phyloP scores from a whole-genome alignment of 2,888 invertebrate genomes.

The Halictus ligatus region DNA sequence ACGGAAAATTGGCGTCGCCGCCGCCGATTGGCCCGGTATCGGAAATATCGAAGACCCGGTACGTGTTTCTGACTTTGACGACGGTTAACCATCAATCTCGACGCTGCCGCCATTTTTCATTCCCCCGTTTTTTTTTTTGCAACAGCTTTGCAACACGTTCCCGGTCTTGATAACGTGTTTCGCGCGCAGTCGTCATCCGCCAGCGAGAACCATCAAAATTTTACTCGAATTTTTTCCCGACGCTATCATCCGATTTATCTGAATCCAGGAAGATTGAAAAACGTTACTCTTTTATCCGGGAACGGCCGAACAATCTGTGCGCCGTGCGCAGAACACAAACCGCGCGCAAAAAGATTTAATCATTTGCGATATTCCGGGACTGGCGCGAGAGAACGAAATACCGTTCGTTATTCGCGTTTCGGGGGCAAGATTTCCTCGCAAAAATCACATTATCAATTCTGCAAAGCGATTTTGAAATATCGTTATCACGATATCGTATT shows the following conservation, averaged over 20 bases:
- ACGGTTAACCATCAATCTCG: constrained; percentile 38
- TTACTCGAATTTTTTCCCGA: neutral
- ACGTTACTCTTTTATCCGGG: constrained; percentile 2
- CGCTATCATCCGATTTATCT: neutral
- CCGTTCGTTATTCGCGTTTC: neutral
- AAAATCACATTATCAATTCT: neutral
- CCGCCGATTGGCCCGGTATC: constrained; percentile 10
- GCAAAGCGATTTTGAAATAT: neutral
- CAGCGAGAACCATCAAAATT: neutral
- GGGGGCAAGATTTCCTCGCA: neutral
- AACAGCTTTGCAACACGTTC: neutral
- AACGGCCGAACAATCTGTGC: neutral
- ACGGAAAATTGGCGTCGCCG: constrained; percentile 37
- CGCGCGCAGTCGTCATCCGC: constrained; percentile 4
- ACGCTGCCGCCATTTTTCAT: neutral
- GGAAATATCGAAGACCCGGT: constrained; percentile 30
- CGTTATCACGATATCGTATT: neutral
- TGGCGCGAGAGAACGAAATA: neutral
- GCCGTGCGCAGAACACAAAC: neutral
- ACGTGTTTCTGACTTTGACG: constrained; percentile 50
- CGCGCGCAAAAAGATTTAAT: neutral
- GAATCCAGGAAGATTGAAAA: neutral
- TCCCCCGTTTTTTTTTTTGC: neutral
- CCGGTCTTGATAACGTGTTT: constrained; percentile 6
- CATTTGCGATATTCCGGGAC: neutral